phyloP scores from a whole-genome alignment of 2,113 vertebrate genomes.

The Ranitomeya imitator region DNA sequence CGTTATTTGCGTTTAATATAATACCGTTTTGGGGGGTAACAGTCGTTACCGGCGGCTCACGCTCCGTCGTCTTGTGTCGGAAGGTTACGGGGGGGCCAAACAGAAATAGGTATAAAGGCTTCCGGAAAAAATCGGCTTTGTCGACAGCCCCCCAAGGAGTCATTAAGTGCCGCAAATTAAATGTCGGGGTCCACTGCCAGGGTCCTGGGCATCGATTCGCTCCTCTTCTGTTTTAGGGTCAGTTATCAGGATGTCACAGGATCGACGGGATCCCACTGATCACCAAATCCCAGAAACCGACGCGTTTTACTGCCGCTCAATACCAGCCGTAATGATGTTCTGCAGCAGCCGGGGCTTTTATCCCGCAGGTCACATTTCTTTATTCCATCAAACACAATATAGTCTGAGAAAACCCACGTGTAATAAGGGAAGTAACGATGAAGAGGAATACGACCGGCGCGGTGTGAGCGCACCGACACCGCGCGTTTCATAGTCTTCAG shows the following conservation, averaged over 20 bases:
- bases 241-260: no score
- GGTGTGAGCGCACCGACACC: not conserved
- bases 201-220: no score
- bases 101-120: no score
- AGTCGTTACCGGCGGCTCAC: not conserved
- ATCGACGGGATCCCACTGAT: no score
- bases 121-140: no score
- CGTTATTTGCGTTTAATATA: constrained; percentile 29
- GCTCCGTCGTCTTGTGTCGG: not conserved
- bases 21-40: not conserved
- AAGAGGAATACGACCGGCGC: not conserved
- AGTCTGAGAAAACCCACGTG: not conserved
- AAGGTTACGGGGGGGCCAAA: not conserved
- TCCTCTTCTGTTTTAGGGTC: no score
- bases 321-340: not conserved
- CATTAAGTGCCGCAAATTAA: no score
- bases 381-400: not conserved
- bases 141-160: no score
- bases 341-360: not conserved
- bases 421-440: not conserved
- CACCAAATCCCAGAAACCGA: no score
- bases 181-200: no score
- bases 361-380: not conserved
- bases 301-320: not conserved
- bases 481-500: not conserved